Evolutionary conservation across 2,888 invertebrate genomes (phyloP), one percentile per base, ranked within the genome.

Genomic region (Dolichomitus sp.): DNA sequence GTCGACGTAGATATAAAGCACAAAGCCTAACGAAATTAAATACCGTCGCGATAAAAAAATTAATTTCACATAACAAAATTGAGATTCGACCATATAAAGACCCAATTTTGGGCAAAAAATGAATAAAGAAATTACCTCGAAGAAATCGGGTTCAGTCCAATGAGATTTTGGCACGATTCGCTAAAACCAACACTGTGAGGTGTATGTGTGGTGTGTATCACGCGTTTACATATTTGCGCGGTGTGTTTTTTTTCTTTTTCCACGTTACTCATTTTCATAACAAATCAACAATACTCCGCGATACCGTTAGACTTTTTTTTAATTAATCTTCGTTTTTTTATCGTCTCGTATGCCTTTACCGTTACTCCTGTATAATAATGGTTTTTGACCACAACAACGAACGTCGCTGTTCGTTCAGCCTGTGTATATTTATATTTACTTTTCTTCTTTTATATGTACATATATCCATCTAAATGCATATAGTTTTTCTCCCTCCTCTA

Each of bases 91-190:
- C 52, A 65, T 45, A 65, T 19, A n/a, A 27, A 45, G 37, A 48
- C 52, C 23, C 14, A 12, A 37, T 50, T 52, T 69, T 12, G 33
- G 68, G 6, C 12, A 59, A 12, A 54, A 78, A 52, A 19, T 19
- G 17, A 54, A 52, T 1, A 57, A 37, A 33, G 66, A 33, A 37
- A 66, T 69, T 72, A 33, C 33, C 54, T 40, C 40, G 40, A 17
- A 40, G 48, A 42, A 27, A n/a, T 17, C n/a, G 57, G 66, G 19
- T 54, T 68, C 76, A 73, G 68, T 77, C 73, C 73, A 80, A 79
- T 79, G 86, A 87, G 91, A 92, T 92, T 92, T 92, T 92, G 92
- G 92, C 92, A 92, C 92, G 89, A 90, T 91, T 89, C 86, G 86
- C 87, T 87, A 87, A 89, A 90, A 91, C 86, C 87, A 89, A 87